A percentile compares a stretch with the other conserved stretches of the same genome.
phyloP scores from a whole-genome alignment of 2,113 vertebrate genomes.

The Tragelaphus buxtoni region DNA sequence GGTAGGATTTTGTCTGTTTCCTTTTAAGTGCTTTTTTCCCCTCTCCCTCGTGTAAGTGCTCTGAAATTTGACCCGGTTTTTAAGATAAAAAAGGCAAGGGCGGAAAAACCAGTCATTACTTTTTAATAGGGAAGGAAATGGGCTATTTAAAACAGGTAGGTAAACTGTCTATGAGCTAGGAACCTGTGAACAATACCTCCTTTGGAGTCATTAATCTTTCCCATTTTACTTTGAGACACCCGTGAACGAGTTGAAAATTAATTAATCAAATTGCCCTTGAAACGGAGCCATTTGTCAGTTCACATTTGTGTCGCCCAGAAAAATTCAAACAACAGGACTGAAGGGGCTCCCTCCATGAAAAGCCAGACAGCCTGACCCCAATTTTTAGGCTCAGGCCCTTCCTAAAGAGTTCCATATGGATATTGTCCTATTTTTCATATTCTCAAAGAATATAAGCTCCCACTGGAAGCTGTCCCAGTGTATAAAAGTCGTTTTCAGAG shows the following conservation, averaged over 20 bases:
- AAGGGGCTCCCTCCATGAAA: not conserved
- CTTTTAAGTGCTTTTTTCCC: constrained; percentile 43
- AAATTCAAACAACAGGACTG: not conserved
- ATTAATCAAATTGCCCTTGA: constrained; percentile 57
- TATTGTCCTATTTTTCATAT: constrained; percentile 19
- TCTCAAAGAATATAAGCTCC: constrained; percentile 7
- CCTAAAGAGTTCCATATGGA: constrained; percentile 47
- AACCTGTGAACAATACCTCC: constrained; percentile 51
- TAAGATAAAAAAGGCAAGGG: constrained; percentile 62
- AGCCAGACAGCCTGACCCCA: not conserved
- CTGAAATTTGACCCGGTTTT: constrained; percentile 61
- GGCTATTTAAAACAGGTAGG: constrained; percentile 54
- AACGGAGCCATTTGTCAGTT: constrained; percentile 36
- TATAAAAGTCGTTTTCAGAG: constrained; percentile 35
- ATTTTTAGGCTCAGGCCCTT: not conserved
- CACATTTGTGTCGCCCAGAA: constrained; percentile 52
- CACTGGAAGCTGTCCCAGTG: constrained; percentile 26
- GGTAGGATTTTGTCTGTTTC: constrained; percentile 81
- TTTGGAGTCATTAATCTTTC: constrained; percentile 35
- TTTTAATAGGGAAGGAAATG: constrained; percentile 58
- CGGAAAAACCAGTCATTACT: constrained; percentile 51
- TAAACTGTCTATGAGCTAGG: constrained; percentile 44
- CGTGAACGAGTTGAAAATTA: not conserved
- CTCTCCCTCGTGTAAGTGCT: constrained; percentile 35
- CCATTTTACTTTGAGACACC: constrained; percentile 17